These are phyloP conservation scores for Acanthaster planci DNA, from an alignment of 35 echinoderm and acorn worm genomes.

Conservation along the genomic window DNA sequence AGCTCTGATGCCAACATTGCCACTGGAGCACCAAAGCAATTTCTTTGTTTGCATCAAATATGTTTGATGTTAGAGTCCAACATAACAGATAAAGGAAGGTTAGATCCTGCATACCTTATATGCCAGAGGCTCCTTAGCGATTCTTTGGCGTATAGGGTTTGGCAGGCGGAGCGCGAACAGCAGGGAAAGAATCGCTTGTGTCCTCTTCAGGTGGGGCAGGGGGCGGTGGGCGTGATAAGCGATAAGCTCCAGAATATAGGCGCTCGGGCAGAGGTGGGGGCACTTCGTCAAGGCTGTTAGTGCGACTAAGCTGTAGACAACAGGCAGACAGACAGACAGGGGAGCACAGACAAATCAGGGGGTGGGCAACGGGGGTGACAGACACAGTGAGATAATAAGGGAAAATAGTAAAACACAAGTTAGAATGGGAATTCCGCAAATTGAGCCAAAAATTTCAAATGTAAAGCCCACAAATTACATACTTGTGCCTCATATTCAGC, in stretches of 20 bases:
- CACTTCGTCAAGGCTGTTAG: constrained; percentile 9
- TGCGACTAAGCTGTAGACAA: background rate
- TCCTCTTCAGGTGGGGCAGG: background rate
- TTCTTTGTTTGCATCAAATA: no score
- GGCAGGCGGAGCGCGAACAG: background rate
- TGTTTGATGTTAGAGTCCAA: no score
- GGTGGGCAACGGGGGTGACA: background rate
- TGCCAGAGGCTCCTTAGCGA: background rate
- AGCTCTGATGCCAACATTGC: no score
- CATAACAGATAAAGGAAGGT: no score
- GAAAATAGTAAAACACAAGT: background rate
- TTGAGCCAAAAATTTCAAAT: no score
- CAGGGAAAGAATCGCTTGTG: background rate
- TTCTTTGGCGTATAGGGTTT: constrained; percentile 23
- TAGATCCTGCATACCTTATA: no score
- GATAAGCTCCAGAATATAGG: background rate
- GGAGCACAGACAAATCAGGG: background rate
- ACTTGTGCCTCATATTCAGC: no score
- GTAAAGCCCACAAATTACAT: no score
- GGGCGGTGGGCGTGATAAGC: background rate
- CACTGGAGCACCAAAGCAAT: no score
- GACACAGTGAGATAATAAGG: background rate
- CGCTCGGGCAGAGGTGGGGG: constrained; percentile 3
- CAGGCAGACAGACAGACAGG: constrained; percentile 1
- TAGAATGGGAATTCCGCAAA: no score